Evolutionary conservation across 2,888 invertebrate genomes (phyloP), one percentile per base, ranked within the genome.

Genomic region (Diogma glabrata): DNA sequence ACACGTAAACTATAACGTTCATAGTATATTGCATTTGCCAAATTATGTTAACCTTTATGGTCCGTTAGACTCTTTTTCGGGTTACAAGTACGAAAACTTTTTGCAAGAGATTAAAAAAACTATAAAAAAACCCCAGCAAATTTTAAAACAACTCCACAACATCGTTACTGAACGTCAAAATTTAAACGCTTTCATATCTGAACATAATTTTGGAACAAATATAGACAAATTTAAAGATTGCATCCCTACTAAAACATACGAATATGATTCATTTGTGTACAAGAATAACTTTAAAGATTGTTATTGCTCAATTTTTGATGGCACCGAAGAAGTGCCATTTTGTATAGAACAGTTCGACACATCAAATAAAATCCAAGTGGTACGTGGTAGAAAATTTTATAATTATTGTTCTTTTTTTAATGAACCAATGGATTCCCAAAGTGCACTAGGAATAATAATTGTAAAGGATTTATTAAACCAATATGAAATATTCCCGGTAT

Each of bases 1-100:
- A 23, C 24, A 23, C n/a, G 16, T 23, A 22, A 23, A 22, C 22
- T 46, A 24, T 9, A 23, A 46, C 23, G 24, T 46, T 7, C 46
- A 46, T 14, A 46, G 46, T 46, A 24, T 46, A 5, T 22, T 46
- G 6, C 46, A 46, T 12, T 46, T 46, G 7, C 46, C n/a, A 16
- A n/a, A 8, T 2, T 36, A 36, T n/a, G 36, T 36, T 9, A n/a
- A n/a, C 3, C 17, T 36, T 8, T 36, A 36, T 23, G 46, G 24
- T 24, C 46, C 46, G 9, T 23, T 46, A 22, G 22, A 46, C 23
- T 23, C 22, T 5, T 45, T 45, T 16, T 45, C 45, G 12, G 10
- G 6, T 1, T n/a, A n/a, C n/a, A n/a, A n/a, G n/a, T n/a, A n/a
- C n/a, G n/a, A n/a, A n/a, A n/a, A n/a, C n/a, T n/a, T n/a, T n/a